These are phyloP conservation scores for Platanista minor DNA, from an alignment of 2,113 vertebrate species.

Conservation along the genomic window DNA sequence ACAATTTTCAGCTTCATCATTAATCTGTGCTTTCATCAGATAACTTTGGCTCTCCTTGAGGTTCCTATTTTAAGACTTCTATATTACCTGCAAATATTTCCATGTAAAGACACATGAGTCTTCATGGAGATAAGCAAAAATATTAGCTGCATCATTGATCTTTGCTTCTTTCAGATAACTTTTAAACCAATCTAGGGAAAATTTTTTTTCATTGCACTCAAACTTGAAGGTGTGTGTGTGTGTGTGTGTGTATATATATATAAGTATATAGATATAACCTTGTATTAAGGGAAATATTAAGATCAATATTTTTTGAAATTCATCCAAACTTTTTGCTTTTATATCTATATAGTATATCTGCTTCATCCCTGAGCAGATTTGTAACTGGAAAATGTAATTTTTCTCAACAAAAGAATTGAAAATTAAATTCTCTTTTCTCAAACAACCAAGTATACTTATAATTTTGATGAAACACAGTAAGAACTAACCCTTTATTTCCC, in stretches of 20 bases:
- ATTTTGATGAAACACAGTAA: not conserved
- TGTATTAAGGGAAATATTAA: not conserved
- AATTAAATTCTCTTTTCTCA: not conserved
- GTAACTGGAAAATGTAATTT: not conserved
- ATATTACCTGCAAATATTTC: not conserved
- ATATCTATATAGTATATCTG: not conserved
- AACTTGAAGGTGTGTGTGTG: not conserved
- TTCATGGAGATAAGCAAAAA: not conserved
- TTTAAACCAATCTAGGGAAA: not conserved
- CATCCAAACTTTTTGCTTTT: not conserved
- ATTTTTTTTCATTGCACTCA: not conserved
- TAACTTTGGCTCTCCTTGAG: not conserved
- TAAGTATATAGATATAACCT: not conserved
- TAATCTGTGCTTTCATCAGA: not conserved
- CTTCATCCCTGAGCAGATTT: not conserved
- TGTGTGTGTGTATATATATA: no score
- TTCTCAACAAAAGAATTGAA: not conserved
- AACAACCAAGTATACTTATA: not conserved
- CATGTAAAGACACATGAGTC: not conserved
- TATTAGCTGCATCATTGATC: not conserved
- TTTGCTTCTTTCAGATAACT: not conserved
- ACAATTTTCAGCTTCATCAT: not conserved
- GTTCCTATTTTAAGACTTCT: not conserved
- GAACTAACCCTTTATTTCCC: not conserved
- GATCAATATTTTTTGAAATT: conserved; percentile 13